Evolutionary conservation across 2,888 invertebrate genomes (phyloP).

Genomic region (Liopterus haemorrhoidalis): DNA sequence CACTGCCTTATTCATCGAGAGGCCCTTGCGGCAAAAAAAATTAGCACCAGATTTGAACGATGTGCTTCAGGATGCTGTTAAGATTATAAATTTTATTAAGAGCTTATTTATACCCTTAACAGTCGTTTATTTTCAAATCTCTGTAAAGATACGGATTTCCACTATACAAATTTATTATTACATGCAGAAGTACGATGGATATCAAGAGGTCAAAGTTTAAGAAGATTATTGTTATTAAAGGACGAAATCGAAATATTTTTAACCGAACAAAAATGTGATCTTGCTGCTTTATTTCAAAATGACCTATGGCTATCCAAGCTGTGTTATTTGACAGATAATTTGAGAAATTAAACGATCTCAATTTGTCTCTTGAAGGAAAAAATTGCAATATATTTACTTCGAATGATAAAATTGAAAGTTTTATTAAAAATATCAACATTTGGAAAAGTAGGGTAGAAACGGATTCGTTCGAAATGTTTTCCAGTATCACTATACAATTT

Average conservation of each 20-base stretch:
- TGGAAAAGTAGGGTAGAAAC: slow-evolving; percentile 28
- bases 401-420: slow-evolving; percentile 24
- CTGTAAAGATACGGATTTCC: slow-evolving; percentile 31
- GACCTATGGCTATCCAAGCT: slow-evolving; percentile 20
- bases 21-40: slow-evolving; percentile 33
- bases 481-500: slow-evolving; percentile 28
- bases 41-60: slow-evolving; percentile 31
- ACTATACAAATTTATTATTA: slow-evolving; percentile 30
- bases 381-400: slow-evolving; percentile 24
- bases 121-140: slow-evolving; percentile 31
- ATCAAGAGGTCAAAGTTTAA: slow-evolving; percentile 30
- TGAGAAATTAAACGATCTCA: slow-evolving; percentile 21
- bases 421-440: slow-evolving; percentile 27
- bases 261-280: slow-evolving; percentile 27
- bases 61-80: slow-evolving; percentile 31
- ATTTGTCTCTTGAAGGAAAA: slow-evolving; percentile 18
- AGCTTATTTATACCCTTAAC: slow-evolving; percentile 32
- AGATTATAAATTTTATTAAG: slow-evolving; percentile 34
- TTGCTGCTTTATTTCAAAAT: slow-evolving; percentile 20
- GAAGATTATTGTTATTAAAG: slow-evolving; percentile 30
- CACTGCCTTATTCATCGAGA: slow-evolving; percentile 33
- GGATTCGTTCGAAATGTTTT: slow-evolving; percentile 29
- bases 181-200: slow-evolving; percentile 33
- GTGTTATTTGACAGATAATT: slow-evolving; percentile 22
- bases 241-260: slow-evolving; percentile 32